phyloP scores from a whole-genome alignment of 2,113 vertebrate genomes.

The Cynoglossus semilaevis region DNA sequence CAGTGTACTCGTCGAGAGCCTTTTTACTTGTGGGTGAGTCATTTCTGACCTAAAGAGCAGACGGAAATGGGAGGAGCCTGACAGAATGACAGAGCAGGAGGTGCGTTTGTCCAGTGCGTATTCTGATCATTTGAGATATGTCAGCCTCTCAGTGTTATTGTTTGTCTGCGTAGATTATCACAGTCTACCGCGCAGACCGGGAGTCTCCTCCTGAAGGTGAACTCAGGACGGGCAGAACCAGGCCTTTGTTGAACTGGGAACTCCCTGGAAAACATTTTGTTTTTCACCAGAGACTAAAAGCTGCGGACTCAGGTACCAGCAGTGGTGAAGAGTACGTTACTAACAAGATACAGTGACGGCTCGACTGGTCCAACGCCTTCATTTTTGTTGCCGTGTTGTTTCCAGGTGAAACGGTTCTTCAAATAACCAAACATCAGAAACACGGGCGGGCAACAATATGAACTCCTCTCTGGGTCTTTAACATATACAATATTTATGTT shows the following conservation, averaged over 20 bases:
- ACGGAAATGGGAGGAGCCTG: constrained; percentile 33
- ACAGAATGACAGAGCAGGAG: constrained; percentile 35
- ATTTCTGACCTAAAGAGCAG: constrained; percentile 51
- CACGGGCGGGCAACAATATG: no score
- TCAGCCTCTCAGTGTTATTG: constrained; percentile 57
- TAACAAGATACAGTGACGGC: no score
- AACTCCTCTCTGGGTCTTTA: no score
- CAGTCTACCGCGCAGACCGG: constrained; percentile 43
- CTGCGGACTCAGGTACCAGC: constrained; percentile 25
- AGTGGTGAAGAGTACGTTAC: no score
- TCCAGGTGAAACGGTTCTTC: no score
- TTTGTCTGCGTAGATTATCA: constrained; percentile 41
- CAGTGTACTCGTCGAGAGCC: constrained; percentile 57
- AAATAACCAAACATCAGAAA: no score
- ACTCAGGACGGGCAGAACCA: constrained; percentile 19
- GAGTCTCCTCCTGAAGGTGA: constrained; percentile 43
- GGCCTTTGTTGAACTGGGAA: constrained; percentile 7
- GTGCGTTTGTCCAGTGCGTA: constrained; percentile 41
- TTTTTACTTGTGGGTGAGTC: constrained; percentile 61
- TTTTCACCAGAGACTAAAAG: constrained; percentile 46
- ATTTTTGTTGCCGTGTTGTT: no score
- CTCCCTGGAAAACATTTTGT: constrained; percentile 45
- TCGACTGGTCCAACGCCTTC: no score
- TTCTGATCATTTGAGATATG: constrained; percentile 52
- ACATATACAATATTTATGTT: no score